A percentile compares a stretch with the other conserved stretches of the same genome.
phyloP scores from a whole-genome alignment of 2,797 vertebrate genomes.

The Tadarida brasiliensis region DNA sequence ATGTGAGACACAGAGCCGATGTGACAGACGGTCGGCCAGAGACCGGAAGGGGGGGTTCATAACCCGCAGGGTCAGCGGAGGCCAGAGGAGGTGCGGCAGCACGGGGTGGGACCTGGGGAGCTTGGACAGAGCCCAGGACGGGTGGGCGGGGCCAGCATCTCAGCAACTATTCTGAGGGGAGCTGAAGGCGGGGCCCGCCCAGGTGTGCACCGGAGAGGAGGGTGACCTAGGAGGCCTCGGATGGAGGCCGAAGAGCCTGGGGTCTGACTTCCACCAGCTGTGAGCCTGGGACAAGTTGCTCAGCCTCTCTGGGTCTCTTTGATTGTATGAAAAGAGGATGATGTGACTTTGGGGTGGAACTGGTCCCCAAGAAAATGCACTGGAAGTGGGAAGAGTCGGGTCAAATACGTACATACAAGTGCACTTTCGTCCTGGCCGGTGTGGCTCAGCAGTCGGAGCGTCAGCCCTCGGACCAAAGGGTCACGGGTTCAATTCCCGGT shows the following conservation, averaged over 20 bases:
- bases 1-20: conserved; percentile 56
- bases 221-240: not conserved
- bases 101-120: no score
- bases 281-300: not conserved
- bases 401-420: not conserved
- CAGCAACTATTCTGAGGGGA: not conserved
- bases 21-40: conserved; percentile 48
- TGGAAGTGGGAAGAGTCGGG: not conserved
- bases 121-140: not conserved
- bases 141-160: not conserved
- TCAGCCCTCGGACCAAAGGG: no score
- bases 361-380: not conserved
- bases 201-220: not conserved
- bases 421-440: no score
- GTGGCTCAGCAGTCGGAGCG: no score
- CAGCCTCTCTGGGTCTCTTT: not conserved
- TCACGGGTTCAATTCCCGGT: no score
- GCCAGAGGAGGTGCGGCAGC: not conserved
- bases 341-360: not conserved
- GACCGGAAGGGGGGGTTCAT: not conserved
- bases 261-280: not conserved
- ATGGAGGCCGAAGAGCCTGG: not conserved
- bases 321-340: not conserved
- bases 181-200: no score
- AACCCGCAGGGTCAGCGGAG: not conserved